These are phyloP conservation scores for Malaclemys terrapin DNA, from an alignment of 2,113 vertebrate genomes.

Conservation along the genomic window DNA sequence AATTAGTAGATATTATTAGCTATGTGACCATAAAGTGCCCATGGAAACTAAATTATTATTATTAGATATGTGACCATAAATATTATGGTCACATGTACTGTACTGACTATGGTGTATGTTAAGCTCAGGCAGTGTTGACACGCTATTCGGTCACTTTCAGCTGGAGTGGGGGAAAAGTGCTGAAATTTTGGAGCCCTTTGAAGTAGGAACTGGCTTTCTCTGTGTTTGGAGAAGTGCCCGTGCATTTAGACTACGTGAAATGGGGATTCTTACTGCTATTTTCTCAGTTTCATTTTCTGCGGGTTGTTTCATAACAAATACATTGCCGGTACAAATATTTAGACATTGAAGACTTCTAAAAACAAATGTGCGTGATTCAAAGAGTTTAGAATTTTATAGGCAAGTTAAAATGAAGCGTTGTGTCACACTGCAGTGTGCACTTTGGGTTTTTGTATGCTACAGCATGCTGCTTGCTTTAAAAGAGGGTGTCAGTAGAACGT, in stretches of 20 bases:
- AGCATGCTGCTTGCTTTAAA: accelerated
- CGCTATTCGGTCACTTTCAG: background rate
- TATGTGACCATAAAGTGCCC: no score
- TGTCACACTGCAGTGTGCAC: background rate
- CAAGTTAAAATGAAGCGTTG: background rate
- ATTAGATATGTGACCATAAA: no score
- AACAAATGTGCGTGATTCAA: background rate
- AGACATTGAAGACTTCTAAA: background rate
- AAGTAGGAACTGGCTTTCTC: background rate
- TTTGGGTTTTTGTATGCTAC: background rate
- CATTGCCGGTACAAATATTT: background rate
- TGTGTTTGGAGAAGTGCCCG: background rate
- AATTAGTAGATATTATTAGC: accelerated
- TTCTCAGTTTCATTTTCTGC: background rate
- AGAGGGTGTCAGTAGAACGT: accelerated
- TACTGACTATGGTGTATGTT: background rate
- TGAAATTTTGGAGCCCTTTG: background rate
- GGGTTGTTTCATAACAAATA: background rate
- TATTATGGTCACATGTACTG: background rate
- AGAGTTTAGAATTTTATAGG: background rate
- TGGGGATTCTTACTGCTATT: accelerated
- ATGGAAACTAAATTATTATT: no score
- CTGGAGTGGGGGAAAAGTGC: background rate
- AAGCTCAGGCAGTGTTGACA: background rate
- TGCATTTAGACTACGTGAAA: background rate